Conservation (phyloP, 2,797 vertebrate species). For the Typhlichthys subterraneus region DNA sequence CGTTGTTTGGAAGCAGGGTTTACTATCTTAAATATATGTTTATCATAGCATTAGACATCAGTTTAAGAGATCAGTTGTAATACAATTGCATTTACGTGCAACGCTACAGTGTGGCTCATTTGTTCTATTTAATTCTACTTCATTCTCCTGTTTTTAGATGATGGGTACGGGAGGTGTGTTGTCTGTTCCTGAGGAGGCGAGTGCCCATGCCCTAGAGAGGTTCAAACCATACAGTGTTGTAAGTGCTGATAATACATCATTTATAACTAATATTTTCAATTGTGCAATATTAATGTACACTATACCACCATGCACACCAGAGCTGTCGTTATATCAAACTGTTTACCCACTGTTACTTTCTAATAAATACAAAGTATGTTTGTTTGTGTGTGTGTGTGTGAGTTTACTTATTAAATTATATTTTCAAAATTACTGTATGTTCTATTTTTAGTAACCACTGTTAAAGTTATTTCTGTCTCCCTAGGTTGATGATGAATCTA, state of each 20-base stretch:
- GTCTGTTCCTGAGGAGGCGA: slow-evolving; percentile 71
- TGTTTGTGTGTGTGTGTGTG: no score
- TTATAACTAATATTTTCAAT: slow-evolving; percentile 72
- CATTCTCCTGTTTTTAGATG: slow-evolving; percentile 65
- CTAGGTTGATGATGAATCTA: slow-evolving; percentile 66
- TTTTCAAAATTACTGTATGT: background rate
- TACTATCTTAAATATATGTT: no score
- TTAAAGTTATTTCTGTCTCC: slow-evolving; percentile 53
- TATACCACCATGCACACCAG: slow-evolving; percentile 43
- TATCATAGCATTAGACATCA: no score
- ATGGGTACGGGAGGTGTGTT: slow-evolving; percentile 74
- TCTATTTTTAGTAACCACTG: slow-evolving; percentile 19
- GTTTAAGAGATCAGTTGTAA: no score
- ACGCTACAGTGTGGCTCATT: background rate
- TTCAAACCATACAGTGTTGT: slow-evolving; percentile 71
- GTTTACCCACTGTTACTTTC: slow-evolving; percentile 59
- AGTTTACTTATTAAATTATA: no score
- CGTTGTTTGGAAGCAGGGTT: no score
- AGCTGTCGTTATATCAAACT: slow-evolving; percentile 68
- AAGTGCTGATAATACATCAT: slow-evolving; percentile 76
- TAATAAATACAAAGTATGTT: slow-evolving; percentile 26
- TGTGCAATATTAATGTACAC: slow-evolving; percentile 75
- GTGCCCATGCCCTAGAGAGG: slow-evolving; percentile 72
- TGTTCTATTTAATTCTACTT: slow-evolving; percentile 26
- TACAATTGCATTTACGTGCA: no score